Conservation (phyloP, 2,797 vertebrate genomes). For the Bradypodion pumilum region DNA sequence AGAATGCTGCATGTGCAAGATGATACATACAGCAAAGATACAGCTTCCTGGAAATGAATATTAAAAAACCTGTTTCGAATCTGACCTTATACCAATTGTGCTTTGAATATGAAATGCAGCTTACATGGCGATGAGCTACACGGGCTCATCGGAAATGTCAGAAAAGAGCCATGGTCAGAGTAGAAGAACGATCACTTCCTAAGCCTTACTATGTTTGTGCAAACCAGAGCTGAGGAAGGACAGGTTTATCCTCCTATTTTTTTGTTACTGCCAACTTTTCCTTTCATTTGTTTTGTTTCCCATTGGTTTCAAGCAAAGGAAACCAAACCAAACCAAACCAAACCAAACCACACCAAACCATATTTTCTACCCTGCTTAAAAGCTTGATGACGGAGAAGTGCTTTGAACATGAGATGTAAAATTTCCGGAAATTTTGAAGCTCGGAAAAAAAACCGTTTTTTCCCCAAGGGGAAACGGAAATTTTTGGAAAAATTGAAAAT, state of each 20-base stretch:
- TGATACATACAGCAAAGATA: conserved; percentile 5
- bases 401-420: not conserved
- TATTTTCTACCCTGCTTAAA: too few relatives aligned
- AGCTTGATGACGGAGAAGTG: too few relatives aligned
- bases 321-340: too few relatives aligned
- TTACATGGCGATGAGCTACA: not conserved
- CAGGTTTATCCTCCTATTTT: not conserved
- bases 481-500: too few relatives aligned
- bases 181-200: not conserved
- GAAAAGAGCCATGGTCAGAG: not conserved
- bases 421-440: too few relatives aligned
- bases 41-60: conserved; percentile 19
- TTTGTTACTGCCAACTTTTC: not conserved
- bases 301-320: not conserved
- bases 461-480: too few relatives aligned
- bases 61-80: conserved; percentile 31
- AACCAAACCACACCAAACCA: too few relatives aligned
- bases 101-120: conserved; percentile 22
- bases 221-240: not conserved
- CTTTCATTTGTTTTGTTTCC: not conserved
- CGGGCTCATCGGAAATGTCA: not conserved
- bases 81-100: conserved; percentile 18
- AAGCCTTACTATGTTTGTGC: not conserved
- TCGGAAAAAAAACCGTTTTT: too few relatives aligned
- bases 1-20: conserved; percentile 25